Evolutionary conservation across 2,888 invertebrate species (phyloP), one percentile per base, ranked within the genome.

Genomic region (Lepidocyrtinus sp.): DNA sequence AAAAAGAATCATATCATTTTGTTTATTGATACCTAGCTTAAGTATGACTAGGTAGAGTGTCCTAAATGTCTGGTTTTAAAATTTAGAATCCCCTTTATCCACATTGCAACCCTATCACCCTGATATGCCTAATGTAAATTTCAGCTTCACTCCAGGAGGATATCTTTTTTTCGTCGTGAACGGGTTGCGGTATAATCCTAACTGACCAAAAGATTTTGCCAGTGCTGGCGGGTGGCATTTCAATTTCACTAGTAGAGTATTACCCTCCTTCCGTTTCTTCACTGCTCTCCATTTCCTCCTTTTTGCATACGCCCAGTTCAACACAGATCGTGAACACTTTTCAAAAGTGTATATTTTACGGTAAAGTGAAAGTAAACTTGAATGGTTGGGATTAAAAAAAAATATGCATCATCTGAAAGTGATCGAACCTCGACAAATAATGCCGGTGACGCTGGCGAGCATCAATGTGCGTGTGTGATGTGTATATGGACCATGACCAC

Each of bases 211-310:
- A 27, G 70, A 45, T 75, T 27, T 50, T 65, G 26, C 15, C 22
- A 65, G 22, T 70, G 79, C 70, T 84, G 76, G 83, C 84, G 85
- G 85, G 85, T 84, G 85, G 85, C 72, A 85, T 85, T 84, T 82
- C 83, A 85, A 85, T 85, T 83, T 84, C 80, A 68, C 65, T 72
- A 75, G 75, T 71, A 70, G 68, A 62, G 17, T 25, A 70, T 36
- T 50, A 71, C 77, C 77, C 77, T 71, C 55, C 77, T 77, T 77
- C 77, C 77, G 77, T 67, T 71, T 71, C 61, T 69, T 75, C 74
- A 67, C 74, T 74, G 67, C 74, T 76, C 70, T 76, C 50, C 70
- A 70, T 69, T 76, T 76, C 70, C 76, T 76, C 69, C 74, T 67
- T 24, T 5, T 12, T 12, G 12, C 5, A 36, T 36, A 36, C 36